Evolutionary conservation across 35 echinoderm and acorn worm genomes (phyloP).

Genomic region (Apostichopus californicus): DNA sequence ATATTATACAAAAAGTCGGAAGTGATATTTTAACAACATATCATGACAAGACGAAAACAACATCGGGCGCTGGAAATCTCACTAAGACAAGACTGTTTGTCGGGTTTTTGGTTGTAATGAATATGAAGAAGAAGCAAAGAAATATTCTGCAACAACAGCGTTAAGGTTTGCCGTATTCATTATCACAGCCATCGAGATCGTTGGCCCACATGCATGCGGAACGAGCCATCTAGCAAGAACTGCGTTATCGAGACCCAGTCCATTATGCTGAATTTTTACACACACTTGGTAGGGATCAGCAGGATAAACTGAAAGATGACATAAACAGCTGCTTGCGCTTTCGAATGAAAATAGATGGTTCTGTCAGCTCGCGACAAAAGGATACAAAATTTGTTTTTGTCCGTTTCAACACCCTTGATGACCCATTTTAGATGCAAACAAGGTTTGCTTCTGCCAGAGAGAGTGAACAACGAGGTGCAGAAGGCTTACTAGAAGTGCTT

Average conservation of each 20-base stretch:
- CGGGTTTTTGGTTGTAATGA: no score
- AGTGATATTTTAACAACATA: no score
- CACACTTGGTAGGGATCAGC: constrained; percentile 1
- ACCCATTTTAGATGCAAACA: neutral
- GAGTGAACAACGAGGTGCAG: constrained; percentile 27
- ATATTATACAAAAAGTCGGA: no score
- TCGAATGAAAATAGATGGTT: constrained; percentile 31
- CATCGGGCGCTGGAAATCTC: no score
- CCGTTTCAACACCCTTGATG: neutral
- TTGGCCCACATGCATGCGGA: no score
- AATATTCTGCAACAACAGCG: no score
- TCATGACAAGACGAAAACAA: no score
- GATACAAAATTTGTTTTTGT: constrained; percentile 39
- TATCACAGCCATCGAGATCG: no score
- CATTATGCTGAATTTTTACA: constrained; percentile 32
- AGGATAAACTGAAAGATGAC: constrained; percentile 1
- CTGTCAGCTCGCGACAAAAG: neutral
- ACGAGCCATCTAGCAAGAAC: neutral
- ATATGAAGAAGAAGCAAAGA: no score
- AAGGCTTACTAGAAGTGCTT: constrained; percentile 16
- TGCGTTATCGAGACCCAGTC: constrained; percentile 25
- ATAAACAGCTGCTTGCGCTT: constrained; percentile 30
- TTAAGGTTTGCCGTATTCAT: no score
- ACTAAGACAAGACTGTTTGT: no score
- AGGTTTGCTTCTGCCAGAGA: constrained; percentile 26